phyloP scores from a whole-genome alignment of 2,888 invertebrate genomes.

The Sylvicola cinctus region DNA sequence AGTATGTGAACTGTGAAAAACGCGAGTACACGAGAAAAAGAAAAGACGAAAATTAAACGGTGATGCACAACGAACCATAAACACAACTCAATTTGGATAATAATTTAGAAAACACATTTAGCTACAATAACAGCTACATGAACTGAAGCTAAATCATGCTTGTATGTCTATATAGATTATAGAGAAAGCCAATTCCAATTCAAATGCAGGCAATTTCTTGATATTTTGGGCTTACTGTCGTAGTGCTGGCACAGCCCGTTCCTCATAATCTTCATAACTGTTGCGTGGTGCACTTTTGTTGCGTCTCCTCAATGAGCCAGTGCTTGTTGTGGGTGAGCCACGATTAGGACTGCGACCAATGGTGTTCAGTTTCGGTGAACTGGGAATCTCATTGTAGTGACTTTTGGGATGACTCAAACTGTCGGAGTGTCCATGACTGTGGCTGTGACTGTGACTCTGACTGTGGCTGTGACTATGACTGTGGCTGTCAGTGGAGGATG shows the following conservation, averaged over 20 bases:
- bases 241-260: slow-evolving; percentile 61
- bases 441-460: slow-evolving; percentile 3
- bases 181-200: too few species aligned
- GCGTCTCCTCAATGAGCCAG: slow-evolving; percentile 37
- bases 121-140: slow-evolving; percentile 8
- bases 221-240: slow-evolving; percentile 80
- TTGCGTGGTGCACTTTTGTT: slow-evolving; percentile 45
- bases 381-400: slow-evolving; percentile 10
- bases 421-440: too few species aligned
- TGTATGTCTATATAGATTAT: too few species aligned
- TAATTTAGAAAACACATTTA: not conserved
- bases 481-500: slow-evolving; percentile 1
- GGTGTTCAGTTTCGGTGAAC: slow-evolving; percentile 17
- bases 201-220: too few species aligned
- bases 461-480: too few species aligned
- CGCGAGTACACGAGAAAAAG: slow-evolving; percentile 3
- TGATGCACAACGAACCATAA: not conserved
- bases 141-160: too few species aligned
- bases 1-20: slow-evolving; percentile 46
- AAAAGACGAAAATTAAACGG: too few species aligned
- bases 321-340: slow-evolving; percentile 32
- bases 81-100: slow-evolving; percentile 1
- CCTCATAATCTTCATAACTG: slow-evolving; percentile 75
- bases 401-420: not conserved
- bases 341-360: slow-evolving; percentile 20